phyloP scores from a whole-genome alignment of 2,888 invertebrate genomes.

The Pandemis cinnamomeana region DNA sequence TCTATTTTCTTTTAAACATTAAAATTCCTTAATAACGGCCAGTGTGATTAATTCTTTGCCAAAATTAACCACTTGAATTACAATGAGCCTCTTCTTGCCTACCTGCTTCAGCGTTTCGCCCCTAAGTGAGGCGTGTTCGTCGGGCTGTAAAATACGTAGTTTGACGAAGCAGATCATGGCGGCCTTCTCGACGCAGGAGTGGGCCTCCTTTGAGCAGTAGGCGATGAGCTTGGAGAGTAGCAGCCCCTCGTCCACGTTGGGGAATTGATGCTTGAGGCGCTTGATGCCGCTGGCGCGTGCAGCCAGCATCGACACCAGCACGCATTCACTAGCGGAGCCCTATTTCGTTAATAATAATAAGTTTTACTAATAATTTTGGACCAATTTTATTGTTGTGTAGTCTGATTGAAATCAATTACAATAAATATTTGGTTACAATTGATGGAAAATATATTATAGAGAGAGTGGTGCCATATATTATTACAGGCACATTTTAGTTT shows the following conservation, averaged over 20 bases:
- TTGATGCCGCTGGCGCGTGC: constrained; percentile 95
- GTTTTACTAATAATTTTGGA: too few species aligned
- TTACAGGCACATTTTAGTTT: too few species aligned
- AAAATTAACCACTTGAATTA: constrained; percentile 38
- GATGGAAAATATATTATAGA: too few species aligned
- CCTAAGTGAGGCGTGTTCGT: constrained; percentile 91
- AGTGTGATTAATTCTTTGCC: constrained; percentile 21
- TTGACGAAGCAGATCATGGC: constrained; percentile 98
- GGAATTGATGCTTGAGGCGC: constrained; percentile 92
- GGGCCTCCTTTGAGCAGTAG: constrained; percentile 95
- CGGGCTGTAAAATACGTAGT: constrained; percentile 94
- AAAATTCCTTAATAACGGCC: constrained; percentile 13
- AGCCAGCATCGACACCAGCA: constrained; percentile 95
- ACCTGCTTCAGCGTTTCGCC: constrained; percentile 92
- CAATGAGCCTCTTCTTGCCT: constrained; percentile 50
- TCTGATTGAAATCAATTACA: too few species aligned
- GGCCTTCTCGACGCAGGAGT: constrained; percentile 96
- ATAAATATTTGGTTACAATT: too few species aligned
- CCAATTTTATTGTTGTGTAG: too few species aligned
- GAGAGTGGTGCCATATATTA: too few species aligned
- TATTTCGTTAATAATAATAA: constrained; percentile 59
- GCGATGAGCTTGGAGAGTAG: constrained; percentile 97
- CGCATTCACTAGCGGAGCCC: constrained; percentile 98
- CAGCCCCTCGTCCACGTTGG: constrained; percentile 95
- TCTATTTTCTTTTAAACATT: constrained; percentile 6